A percentile compares a stretch with the other conserved stretches of the same genome.
Conservation (phyloP, 64 coral and sea anemone genomes). For the Acropora tenuis region DNA sequence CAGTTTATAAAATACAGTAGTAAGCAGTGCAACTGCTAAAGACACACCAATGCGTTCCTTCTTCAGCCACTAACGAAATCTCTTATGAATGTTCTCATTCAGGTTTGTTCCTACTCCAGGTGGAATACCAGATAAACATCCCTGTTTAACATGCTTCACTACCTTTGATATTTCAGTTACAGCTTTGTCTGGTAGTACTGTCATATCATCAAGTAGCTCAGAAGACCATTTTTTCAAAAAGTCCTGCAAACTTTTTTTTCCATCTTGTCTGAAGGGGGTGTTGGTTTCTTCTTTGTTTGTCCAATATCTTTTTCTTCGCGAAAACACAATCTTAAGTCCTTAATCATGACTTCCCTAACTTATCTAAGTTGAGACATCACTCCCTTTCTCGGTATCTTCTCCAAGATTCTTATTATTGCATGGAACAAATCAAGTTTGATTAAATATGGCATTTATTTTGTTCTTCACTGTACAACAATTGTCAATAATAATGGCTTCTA, state of each 20-base stretch:
- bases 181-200: conserved; percentile 35
- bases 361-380: conserved; percentile 1
- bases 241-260: conserved; percentile 28
- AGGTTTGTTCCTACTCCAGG: conserved; percentile 44
- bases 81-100: conserved; percentile 52
- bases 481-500: conserved; percentile 54
- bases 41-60: conserved; percentile 61
- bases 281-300: conserved; percentile 24
- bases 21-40: conserved; percentile 56
- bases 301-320: conserved; percentile 18
- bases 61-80: conserved; percentile 50
- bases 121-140: conserved; percentile 60
- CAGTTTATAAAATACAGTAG: conserved; percentile 44
- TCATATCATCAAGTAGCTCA: conserved; percentile 16
- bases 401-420: conserved; percentile 50
- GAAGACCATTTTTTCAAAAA: conserved; percentile 52
- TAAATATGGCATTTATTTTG: conserved; percentile 48
- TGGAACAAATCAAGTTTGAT: conserved; percentile 68
- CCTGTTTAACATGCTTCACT: conserved; percentile 36
- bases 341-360: conserved; percentile 33
- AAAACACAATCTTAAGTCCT: conserved; percentile 49
- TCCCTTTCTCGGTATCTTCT: conserved; percentile 55
- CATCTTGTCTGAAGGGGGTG: conserved; percentile 24
- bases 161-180: conserved; percentile 60
- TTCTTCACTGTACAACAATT: conserved; percentile 55